Evolutionary conservation across 2,797 vertebrate genomes (phyloP).

Genomic region (Selene dorsalis): DNA sequence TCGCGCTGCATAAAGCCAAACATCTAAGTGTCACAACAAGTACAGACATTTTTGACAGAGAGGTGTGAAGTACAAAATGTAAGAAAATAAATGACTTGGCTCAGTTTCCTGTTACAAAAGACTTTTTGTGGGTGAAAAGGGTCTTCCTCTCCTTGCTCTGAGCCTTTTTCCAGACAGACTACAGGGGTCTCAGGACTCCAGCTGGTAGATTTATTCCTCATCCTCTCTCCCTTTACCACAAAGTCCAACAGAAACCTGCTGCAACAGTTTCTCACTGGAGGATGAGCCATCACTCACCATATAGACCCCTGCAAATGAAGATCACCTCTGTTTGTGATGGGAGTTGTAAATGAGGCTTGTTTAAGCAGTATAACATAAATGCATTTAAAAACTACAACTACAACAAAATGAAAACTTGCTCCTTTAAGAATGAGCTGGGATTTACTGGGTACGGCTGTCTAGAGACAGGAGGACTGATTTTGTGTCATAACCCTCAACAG

Average conservation of each 20-base stretch:
- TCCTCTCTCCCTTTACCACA: conserved; percentile 37
- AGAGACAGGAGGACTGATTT: neutral
- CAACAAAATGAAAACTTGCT: neutral
- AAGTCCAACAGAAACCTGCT: conserved; percentile 46
- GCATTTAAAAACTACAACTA: neutral
- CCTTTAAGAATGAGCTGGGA: conserved; percentile 13
- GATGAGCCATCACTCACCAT: conserved; percentile 29
- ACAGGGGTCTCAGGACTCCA: conserved; percentile 55
- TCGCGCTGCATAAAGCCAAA: conserved; percentile 32
- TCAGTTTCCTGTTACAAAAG: conserved; percentile 20
- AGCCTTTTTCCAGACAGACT: conserved; percentile 74
- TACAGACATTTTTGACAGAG: conserved; percentile 12
- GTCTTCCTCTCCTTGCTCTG: conserved; percentile 43
- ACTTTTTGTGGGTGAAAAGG: conserved; percentile 31
- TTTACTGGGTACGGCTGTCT: neutral
- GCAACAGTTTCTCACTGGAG: conserved; percentile 42
- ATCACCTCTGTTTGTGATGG: neutral
- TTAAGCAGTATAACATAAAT: neutral
- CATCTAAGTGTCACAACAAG: conserved; percentile 10
- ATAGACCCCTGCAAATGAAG: conserved; percentile 22
- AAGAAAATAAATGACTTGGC: conserved; percentile 1
- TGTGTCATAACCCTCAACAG: neutral
- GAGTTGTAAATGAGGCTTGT: neutral
- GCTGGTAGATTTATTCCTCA: conserved; percentile 75
- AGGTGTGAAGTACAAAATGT: neutral